Evolutionary conservation across 2,113 vertebrate species (phyloP), one percentile per base, ranked within the genome.

Genomic region (Tylochromis polylepis): DNA sequence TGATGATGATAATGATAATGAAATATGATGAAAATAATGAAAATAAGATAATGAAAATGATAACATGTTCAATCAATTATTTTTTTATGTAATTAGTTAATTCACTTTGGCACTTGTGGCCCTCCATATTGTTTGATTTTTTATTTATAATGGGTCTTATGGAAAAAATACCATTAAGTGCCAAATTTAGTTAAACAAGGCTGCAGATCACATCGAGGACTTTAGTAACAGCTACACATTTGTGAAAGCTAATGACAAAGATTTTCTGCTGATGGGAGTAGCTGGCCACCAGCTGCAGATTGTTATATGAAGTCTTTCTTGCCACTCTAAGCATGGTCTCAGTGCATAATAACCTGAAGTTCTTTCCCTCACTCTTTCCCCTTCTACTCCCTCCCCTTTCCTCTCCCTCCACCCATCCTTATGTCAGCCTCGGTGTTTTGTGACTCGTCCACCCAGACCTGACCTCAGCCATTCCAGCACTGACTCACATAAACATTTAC

Each of bases 401-500:
- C 31, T 14, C 55, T 56, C 60, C 62, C 22, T 57, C 83, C 82
- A 57, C 70, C 72, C 77, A 56, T 87, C 82, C 67, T 91, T 85
- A 87, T 65, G 65, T 82, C 81, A 81, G 38, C 53, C 5, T 43
- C 85, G 41, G 41, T 65, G 41, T 90, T 84, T 85, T 60, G 82
- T 83, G 81, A 70, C 46, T 82, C 10, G 20, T 90, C 83, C 79
- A 77, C 72, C 27, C 87, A 93, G 82, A 91, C 65, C 87, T 90
- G 91, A 90, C 83, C 88, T 92, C 92, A 90, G 83, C 89, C 89
- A 31, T 84, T 93, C 83, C 89, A 84, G 12, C 70, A 3, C 81
- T 55, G 75, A 49, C 65, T 87, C 75, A 59, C 22, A 79, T 79
- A 91, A 90, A 88, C 94, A 85, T 38, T 55, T 49, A 60, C 77